Evolutionary conservation across 2,113 vertebrate genomes (phyloP).

Genomic region (Mobula birostris): DNA sequence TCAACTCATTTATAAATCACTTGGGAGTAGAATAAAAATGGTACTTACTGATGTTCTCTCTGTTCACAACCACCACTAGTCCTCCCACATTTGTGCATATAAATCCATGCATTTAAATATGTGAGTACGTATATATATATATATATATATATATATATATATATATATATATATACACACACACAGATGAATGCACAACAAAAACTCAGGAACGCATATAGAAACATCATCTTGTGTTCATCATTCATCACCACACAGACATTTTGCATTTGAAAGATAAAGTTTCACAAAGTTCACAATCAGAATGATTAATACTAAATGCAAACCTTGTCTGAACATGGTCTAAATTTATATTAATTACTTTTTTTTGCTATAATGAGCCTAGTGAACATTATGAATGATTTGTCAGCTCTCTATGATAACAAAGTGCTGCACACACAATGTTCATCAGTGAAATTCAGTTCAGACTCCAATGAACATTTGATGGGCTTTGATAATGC

Average conservation of each 20-base stretch:
- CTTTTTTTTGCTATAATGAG: constrained; percentile 30
- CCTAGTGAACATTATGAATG: constrained; percentile 26
- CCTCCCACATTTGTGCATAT: neutral
- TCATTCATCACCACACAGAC: neutral
- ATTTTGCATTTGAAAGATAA: neutral
- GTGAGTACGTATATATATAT: too few species aligned
- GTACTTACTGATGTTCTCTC: neutral
- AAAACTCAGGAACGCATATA: too few species aligned
- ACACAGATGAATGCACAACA: neutral
- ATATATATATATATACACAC: neutral
- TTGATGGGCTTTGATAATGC: constrained; percentile 32
- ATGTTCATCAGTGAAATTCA: constrained; percentile 13
- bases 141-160: too few species aligned
- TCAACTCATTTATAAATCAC: neutral
- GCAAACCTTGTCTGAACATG: neutral
- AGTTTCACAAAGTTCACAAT: neutral
- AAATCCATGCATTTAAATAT: too few species aligned
- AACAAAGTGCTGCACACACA: constrained; percentile 7
- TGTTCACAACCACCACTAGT: neutral
- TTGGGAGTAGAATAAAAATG: too few species aligned
- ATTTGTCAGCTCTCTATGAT: constrained; percentile 2
- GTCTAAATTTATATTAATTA: constrained; percentile 36
- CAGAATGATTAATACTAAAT: constrained; percentile 24
- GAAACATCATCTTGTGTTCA: neutral
- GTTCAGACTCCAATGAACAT: constrained; percentile 27